phyloP scores from a whole-genome alignment of 2,888 invertebrate genomes.

The Ametastegia equiseti region DNA sequence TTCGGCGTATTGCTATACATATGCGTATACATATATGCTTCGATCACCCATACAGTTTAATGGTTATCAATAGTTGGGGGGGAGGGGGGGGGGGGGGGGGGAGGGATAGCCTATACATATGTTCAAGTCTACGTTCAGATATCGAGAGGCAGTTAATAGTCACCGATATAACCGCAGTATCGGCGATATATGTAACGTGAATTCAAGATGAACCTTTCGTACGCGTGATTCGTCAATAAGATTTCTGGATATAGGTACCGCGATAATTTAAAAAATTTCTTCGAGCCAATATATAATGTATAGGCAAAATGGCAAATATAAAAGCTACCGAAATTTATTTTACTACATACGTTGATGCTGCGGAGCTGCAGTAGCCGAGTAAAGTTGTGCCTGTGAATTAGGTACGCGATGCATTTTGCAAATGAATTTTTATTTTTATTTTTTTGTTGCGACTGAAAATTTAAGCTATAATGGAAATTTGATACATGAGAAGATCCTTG shows the following conservation, averaged over 20 bases:
- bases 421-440: background rate
- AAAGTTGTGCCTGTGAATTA: too few relatives aligned
- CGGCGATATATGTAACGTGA: background rate
- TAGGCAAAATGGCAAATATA: slow-evolving; percentile 10
- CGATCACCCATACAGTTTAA: background rate
- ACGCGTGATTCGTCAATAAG: background rate
- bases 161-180: background rate
- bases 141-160: background rate
- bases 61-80: background rate
- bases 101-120: too few relatives aligned
- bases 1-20: background rate
- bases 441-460: too few relatives aligned
- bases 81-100: too few relatives aligned
- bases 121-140: background rate
- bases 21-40: too few relatives aligned
- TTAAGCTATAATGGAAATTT: too few relatives aligned
- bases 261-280: background rate
- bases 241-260: too few relatives aligned
- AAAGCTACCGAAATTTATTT: slow-evolving; percentile 15
- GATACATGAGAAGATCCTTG: too few relatives aligned
- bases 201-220: background rate
- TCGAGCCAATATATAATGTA: background rate
- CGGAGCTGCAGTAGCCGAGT: background rate
- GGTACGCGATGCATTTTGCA: background rate
- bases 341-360: background rate